Evolutionary conservation across 2,888 invertebrate species (phyloP).

Genomic region (Mycalesis mineus): DNA sequence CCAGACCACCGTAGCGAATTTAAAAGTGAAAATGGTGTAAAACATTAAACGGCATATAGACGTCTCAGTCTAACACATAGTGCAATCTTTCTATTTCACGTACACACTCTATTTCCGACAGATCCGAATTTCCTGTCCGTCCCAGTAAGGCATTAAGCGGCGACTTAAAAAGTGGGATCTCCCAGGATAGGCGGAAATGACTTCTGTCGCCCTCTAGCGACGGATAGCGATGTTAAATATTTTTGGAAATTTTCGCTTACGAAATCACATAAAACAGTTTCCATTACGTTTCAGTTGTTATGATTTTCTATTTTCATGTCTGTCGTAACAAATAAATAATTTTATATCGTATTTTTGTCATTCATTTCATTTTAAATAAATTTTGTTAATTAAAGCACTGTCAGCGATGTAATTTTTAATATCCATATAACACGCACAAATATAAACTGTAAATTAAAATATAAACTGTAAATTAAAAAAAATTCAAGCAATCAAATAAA

Average conservation of each 20-base stretch:
- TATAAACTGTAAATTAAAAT: no score
- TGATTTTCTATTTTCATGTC: not conserved
- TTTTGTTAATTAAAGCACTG: no score
- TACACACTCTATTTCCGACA: conserved; percentile 71
- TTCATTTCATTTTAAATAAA: no score
- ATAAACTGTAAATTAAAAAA: no score
- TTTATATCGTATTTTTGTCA: not conserved
- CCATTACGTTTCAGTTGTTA: not conserved
- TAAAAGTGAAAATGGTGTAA: not conserved
- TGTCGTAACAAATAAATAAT: not conserved
- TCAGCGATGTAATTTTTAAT: no score
- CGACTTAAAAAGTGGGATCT: conserved; percentile 72
- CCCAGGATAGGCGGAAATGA: conserved; percentile 67
- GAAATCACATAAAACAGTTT: not conserved
- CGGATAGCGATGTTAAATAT: conserved; percentile 8
- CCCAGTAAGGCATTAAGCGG: conserved; percentile 54
- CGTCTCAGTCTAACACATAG: not conserved
- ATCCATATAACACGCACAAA: no score
- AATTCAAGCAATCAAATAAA: no score
- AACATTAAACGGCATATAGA: not conserved
- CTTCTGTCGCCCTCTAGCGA: conserved; percentile 53
- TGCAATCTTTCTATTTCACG: conserved; percentile 50
- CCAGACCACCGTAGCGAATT: not conserved
- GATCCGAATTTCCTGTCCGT: conserved; percentile 60
- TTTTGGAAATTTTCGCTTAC: conserved; percentile 4